These are phyloP conservation scores for Muschampia plurimacula DNA, from an alignment of 2,888 invertebrate genomes.

Conservation along the genomic window DNA sequence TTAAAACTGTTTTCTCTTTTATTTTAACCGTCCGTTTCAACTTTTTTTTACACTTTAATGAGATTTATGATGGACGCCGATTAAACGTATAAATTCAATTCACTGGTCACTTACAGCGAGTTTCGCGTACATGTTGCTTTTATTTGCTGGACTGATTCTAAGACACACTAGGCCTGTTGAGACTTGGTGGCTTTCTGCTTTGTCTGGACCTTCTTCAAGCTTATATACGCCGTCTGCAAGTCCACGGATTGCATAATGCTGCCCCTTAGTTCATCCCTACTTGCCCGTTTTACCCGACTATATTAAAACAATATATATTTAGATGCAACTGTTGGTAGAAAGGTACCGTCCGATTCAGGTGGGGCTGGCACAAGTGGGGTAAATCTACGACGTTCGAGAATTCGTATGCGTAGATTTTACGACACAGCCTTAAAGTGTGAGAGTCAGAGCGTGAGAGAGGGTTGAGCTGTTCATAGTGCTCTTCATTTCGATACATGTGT, in stretches of 20 bases:
- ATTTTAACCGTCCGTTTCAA: background rate
- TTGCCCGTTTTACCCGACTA: conserved; percentile 66
- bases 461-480: conserved; percentile 26
- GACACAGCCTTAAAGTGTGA: conserved; percentile 35
- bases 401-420: conserved; percentile 33
- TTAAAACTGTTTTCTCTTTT: background rate
- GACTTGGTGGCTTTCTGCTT: conserved; percentile 74
- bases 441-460: conserved; percentile 32
- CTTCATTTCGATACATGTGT: conserved; percentile 20
- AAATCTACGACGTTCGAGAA: conserved; percentile 48
- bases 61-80: background rate
- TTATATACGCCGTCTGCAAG: conserved; percentile 70
- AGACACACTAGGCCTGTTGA: conserved; percentile 67
- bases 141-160: conserved; percentile 76
- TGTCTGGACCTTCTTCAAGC: conserved; percentile 64
- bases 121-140: conserved; percentile 81
- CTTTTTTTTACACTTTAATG: background rate
- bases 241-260: conserved; percentile 73
- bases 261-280: conserved; percentile 80
- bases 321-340: conserved; percentile 49
- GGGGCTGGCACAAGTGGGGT: conserved; percentile 67
- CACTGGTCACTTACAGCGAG: conserved; percentile 73
- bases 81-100: background rate
- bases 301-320: conserved; percentile 61
- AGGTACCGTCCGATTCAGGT: conserved; percentile 58